A percentile compares a stretch with the other conserved stretches of the same genome.
Evolutionary conservation across 92 coral and sea anemone species (phyloP).

Genomic region (Blastomussa wellsi): DNA sequence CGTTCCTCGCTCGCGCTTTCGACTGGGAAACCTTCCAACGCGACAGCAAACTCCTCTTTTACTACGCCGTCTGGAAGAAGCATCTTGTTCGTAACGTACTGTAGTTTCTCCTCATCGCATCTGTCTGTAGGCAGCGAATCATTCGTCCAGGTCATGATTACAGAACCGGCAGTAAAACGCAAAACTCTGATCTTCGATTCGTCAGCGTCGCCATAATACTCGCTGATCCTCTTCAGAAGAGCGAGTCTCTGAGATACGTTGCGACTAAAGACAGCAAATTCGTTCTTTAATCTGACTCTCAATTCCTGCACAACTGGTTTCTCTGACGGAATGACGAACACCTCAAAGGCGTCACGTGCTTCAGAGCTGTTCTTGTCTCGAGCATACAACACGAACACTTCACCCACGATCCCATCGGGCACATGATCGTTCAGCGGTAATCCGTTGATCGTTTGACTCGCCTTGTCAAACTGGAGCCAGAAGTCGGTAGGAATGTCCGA

Average conservation of each 20-base stretch:
- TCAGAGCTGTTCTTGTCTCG: slow-evolving; percentile 63
- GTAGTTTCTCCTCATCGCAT: slow-evolving; percentile 69
- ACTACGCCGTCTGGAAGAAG: slow-evolving; percentile 63
- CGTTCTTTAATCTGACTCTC: slow-evolving; percentile 52
- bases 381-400: slow-evolving; percentile 72
- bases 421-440: slow-evolving; percentile 73
- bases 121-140: slow-evolving; percentile 74
- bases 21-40: slow-evolving; percentile 64
- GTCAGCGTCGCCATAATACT: slow-evolving; percentile 73
- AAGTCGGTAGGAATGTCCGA: slow-evolving; percentile 56
- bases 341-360: slow-evolving; percentile 83
- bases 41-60: slow-evolving; percentile 58
- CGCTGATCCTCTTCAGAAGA: slow-evolving; percentile 61
- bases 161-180: slow-evolving; percentile 70
- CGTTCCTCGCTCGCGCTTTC: slow-evolving; percentile 53
- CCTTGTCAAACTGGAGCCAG: slow-evolving; percentile 82
- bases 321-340: slow-evolving; percentile 51
- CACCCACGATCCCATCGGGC: slow-evolving; percentile 55
- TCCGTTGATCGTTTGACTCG: slow-evolving; percentile 74
- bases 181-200: slow-evolving; percentile 61
- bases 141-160: slow-evolving; percentile 87
- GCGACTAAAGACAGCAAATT: slow-evolving; percentile 59
- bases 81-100: slow-evolving; percentile 58
- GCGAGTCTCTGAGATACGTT: slow-evolving; percentile 68
- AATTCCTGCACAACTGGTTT: slow-evolving; percentile 68